Evolutionary conservation across 2,888 invertebrate species (phyloP).

Genomic region (Drosophila maculinotata): DNA sequence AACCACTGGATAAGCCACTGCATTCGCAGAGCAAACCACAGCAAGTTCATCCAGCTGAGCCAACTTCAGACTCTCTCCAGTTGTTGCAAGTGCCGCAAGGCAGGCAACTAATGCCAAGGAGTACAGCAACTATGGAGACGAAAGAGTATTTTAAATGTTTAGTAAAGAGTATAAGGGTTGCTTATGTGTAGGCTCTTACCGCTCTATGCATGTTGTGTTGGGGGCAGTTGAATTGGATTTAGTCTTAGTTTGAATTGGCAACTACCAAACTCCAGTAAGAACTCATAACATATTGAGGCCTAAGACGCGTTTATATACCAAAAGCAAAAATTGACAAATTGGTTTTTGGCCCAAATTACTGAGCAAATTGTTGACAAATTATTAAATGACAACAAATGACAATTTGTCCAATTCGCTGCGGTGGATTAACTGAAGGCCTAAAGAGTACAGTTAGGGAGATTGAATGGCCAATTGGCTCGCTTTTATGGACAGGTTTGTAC

Average conservation of each 20-base stretch:
- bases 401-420: constrained; percentile 39
- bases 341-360: constrained; percentile 26
- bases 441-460: constrained; percentile 9
- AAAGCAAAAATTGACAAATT: constrained; percentile 40
- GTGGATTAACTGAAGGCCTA: constrained; percentile 65
- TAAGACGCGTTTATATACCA: constrained; percentile 60
- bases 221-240: constrained; percentile 56
- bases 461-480: constrained; percentile 15
- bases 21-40: neutral
- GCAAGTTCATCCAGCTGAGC: neutral
- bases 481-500: constrained; percentile 5
- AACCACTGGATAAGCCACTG: neutral
- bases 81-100: constrained; percentile 28
- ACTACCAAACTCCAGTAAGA: constrained; percentile 72
- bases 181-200: constrained; percentile 34
- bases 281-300: constrained; percentile 62
- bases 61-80: neutral
- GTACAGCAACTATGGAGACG: constrained; percentile 50
- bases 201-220: constrained; percentile 58
- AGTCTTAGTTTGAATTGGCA: constrained; percentile 76
- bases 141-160: neutral
- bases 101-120: constrained; percentile 55
- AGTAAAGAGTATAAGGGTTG: neutral
- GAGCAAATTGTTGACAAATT: constrained; percentile 33
- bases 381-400: constrained; percentile 29